Percentiles rank a stretch among this genome's conserved stretches.
Evolutionary conservation across 1,140 invertebrate species (phyloP).

Genomic region (Drosophila pachea): DNA sequence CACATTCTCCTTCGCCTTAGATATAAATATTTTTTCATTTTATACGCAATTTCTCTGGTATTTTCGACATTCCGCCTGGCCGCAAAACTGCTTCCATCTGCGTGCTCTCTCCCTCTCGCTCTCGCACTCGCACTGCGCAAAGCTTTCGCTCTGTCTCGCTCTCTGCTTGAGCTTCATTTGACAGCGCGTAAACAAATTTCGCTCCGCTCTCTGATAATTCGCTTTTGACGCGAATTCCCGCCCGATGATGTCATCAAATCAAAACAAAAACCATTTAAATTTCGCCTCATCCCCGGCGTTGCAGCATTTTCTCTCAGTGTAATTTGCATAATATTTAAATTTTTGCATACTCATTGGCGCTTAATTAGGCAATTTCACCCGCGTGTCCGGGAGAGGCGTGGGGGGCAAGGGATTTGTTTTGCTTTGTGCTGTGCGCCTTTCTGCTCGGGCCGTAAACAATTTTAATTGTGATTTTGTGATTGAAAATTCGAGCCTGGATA

Average conservation of each 20-base stretch:
- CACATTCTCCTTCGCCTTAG: conserved; percentile 17
- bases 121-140: not conserved
- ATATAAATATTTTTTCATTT: conserved; percentile 40
- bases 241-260: conserved; percentile 69
- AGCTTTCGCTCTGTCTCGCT: not conserved
- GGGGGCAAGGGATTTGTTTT: conserved; percentile 25
- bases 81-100: conserved; percentile 30
- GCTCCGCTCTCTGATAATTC: conserved; percentile 52
- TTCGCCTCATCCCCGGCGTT: conserved; percentile 27
- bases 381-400: not conserved
- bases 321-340: conserved; percentile 75
- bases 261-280: conserved; percentile 68
- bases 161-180: not conserved
- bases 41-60: conserved; percentile 37
- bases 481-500: not conserved
- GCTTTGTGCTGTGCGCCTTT: conserved; percentile 45
- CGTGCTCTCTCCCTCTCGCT: not conserved
- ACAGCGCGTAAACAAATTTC: conserved; percentile 59
- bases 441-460: conserved; percentile 10
- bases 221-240: conserved; percentile 59
- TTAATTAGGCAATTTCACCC: conserved; percentile 56
- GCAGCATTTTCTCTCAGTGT: conserved; percentile 24
- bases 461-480: conserved; percentile 21
- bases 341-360: conserved; percentile 61
- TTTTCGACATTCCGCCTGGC: conserved; percentile 25